Evolutionary conservation across 2,888 invertebrate genomes (phyloP).

Genomic region (Corythucha ciliata): DNA sequence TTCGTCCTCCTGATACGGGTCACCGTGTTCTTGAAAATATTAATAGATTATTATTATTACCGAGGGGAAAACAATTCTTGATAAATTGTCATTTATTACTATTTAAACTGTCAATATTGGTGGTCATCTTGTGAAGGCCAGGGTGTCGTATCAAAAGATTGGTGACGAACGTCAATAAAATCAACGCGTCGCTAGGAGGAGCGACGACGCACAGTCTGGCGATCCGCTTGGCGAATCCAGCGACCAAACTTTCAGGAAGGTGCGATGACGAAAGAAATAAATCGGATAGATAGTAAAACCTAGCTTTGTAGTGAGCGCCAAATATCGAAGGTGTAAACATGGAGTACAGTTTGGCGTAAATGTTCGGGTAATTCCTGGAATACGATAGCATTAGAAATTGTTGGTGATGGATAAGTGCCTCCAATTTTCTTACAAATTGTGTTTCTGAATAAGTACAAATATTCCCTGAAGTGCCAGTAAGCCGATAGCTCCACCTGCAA

Average conservation of each 20-base stretch:
- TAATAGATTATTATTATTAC: too few relatives aligned
- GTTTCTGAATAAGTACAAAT: conserved; percentile 75
- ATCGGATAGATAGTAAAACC: conserved; percentile 80
- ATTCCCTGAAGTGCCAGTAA: conserved; percentile 86
- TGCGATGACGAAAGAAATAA: conserved; percentile 86
- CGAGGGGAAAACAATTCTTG: too few relatives aligned
- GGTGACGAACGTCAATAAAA: conserved; percentile 70
- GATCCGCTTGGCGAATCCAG: conserved; percentile 84
- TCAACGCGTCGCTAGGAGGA: conserved; percentile 65
- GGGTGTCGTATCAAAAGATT: conserved; percentile 78
- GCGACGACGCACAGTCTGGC: conserved; percentile 75
- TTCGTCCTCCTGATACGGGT: conserved; percentile 81
- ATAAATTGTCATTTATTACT: too few relatives aligned
- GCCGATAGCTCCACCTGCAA: conserved; percentile 72
- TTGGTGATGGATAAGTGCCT: neutral
- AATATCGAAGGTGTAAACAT: conserved; percentile 88
- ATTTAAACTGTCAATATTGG: conserved; percentile 42
- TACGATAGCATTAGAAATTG: conserved; percentile 10
- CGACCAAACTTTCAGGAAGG: conserved; percentile 81
- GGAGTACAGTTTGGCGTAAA: conserved; percentile 88
- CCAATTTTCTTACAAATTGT: conserved; percentile 60
- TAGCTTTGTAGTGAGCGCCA: conserved; percentile 77
- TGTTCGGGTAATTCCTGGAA: conserved; percentile 79
- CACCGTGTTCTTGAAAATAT: conserved; percentile 46
- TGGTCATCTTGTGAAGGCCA: conserved; percentile 59